Evolutionary conservation across 92 coral and sea anemone species (phyloP).

Genomic region (Palythoa caribaeorum): DNA sequence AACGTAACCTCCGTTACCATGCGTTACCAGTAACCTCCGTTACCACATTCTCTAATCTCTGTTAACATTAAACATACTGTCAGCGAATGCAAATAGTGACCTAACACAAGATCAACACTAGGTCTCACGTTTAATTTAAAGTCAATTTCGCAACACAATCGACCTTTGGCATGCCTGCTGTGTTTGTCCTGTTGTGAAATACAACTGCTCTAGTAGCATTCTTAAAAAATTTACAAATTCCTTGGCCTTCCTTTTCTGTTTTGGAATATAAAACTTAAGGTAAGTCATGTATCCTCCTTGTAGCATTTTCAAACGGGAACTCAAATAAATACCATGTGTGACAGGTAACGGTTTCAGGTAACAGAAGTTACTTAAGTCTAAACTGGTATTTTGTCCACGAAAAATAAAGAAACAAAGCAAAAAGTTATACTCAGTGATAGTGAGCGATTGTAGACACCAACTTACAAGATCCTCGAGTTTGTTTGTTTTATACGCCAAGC

Average conservation of each 20-base stretch:
- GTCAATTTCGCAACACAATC: conserved; percentile 5
- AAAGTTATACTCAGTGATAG: conserved; percentile 2
- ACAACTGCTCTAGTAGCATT: conserved; percentile 5
- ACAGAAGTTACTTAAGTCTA: conserved; percentile 3
- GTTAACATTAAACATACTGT: background rate
- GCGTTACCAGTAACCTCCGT: conserved; percentile 15
- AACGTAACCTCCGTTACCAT: conserved; percentile 3
- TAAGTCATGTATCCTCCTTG: background rate
- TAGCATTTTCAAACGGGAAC: background rate
- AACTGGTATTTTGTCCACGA: conserved; percentile 1
- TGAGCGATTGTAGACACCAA: background rate
- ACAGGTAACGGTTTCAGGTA: conserved; percentile 9
- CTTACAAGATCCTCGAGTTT: background rate
- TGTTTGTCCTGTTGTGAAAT: conserved; percentile 2
- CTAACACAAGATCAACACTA: conserved; percentile 5
- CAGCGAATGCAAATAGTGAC: background rate
- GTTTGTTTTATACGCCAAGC: background rate
- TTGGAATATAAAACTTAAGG: background rate
- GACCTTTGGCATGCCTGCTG: conserved; percentile 11
- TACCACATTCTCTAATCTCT: conserved; percentile 9
- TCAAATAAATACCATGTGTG: conserved; percentile 3
- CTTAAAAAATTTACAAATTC: conserved; percentile 4
- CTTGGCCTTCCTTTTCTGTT: conserved; percentile 5
- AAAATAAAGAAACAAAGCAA: conserved; percentile 5
- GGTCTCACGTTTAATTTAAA: background rate